phyloP scores from a whole-genome alignment of 2,113 vertebrate genomes.

The Nothoprocta pentlandii region DNA sequence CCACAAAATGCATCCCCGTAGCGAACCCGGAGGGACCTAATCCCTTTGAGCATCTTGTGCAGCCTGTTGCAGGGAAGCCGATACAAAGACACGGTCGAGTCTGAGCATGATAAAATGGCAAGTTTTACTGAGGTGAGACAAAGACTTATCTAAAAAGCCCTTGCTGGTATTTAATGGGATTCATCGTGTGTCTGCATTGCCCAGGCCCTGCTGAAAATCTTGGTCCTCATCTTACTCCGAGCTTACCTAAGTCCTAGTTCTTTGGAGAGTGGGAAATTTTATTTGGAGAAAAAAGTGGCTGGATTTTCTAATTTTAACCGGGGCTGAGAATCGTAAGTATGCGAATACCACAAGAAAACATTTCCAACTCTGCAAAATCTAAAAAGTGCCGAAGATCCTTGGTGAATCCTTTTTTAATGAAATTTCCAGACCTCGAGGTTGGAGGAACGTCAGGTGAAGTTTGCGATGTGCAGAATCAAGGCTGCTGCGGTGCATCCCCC shows the following conservation, averaged over 20 bases:
- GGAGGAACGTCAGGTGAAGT: conserved; percentile 52
- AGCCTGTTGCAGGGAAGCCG: neutral
- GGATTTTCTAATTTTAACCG: conserved; percentile 67
- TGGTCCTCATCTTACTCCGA: conserved; percentile 11
- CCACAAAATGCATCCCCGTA: neutral
- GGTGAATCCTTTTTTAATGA: conserved; percentile 64
- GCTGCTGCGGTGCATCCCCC: neutral
- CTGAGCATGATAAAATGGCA: neutral
- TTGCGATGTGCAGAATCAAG: neutral
- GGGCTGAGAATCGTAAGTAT: conserved; percentile 42
- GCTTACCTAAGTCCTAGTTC: conserved; percentile 13
- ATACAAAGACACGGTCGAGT: neutral
- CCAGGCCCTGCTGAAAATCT: conserved; percentile 34
- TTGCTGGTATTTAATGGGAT: conserved; percentile 17
- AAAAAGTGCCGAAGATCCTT: conserved; percentile 40
- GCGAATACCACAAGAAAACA: conserved; percentile 55
- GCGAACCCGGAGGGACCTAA: too few species aligned
- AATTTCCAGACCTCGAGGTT: conserved; percentile 63
- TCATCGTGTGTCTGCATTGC: conserved; percentile 36
- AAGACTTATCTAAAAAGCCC: neutral
- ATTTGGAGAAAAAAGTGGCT: neutral
- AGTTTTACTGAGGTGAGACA: neutral
- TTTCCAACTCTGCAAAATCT: conserved; percentile 45
- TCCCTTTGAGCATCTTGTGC: neutral
- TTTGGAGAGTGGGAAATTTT: conserved; percentile 56